Evolutionary conservation across 2,113 vertebrate species (phyloP).

Genomic region (Tupaia tana): DNA sequence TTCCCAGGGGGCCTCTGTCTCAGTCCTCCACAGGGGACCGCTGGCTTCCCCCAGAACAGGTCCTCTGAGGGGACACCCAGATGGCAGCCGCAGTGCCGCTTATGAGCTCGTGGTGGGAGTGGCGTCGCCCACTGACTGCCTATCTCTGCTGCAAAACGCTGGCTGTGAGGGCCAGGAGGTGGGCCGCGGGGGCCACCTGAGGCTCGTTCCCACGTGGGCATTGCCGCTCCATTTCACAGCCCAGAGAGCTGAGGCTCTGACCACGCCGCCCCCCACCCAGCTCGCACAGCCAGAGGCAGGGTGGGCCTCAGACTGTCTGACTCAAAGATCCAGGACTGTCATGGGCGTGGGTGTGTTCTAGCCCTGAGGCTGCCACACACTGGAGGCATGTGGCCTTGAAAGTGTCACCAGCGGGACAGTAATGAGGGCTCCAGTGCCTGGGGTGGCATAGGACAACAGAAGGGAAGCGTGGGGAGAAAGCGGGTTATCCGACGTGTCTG

Average conservation of each 20-base stretch:
- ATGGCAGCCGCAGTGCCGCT: accelerated
- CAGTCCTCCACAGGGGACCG: accelerated
- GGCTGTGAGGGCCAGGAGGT: too few species aligned
- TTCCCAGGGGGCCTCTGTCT: accelerated
- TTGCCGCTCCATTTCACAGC: neutral
- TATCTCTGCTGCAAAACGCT: accelerated
- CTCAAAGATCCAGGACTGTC: neutral
- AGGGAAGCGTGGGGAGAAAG: neutral
- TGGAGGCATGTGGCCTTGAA: neutral
- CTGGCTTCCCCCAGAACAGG: too few species aligned
- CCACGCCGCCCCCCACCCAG: accelerated
- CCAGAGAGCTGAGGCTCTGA: neutral
- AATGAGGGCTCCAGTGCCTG: neutral
- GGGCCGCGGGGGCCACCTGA: accelerated
- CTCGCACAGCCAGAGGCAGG: accelerated
- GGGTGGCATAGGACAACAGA: neutral
- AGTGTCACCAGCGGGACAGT: neutral
- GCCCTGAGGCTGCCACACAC: neutral
- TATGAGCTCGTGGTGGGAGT: accelerated
- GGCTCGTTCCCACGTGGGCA: accelerated
- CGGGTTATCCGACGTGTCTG: accelerated
- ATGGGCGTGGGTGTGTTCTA: too few species aligned
- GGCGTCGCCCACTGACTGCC: accelerated
- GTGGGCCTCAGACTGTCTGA: neutral
- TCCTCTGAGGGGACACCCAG: neutral